phyloP scores from a whole-genome alignment of 2,797 vertebrate genomes.

The Rhadinocentrus ornatus region DNA sequence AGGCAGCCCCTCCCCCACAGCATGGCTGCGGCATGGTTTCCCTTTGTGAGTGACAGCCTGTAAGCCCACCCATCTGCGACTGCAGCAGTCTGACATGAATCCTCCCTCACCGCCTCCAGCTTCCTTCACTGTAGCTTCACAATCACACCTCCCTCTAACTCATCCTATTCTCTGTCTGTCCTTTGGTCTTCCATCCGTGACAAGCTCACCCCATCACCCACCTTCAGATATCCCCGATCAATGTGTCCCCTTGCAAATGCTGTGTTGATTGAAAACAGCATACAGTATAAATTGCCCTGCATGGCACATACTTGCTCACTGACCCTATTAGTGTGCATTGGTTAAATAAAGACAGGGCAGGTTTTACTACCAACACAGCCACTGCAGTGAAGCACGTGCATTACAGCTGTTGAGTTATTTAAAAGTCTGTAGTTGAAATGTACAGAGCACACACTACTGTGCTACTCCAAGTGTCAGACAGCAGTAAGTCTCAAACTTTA shows the following conservation, averaged over 20 bases:
- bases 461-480: too few species aligned
- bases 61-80: slow-evolving; percentile 71
- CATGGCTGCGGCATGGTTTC: slow-evolving; percentile 70
- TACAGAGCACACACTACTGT: slow-evolving; percentile 17
- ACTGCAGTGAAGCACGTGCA: slow-evolving; percentile 19
- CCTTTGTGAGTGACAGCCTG: slow-evolving; percentile 60
- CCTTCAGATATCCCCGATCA: slow-evolving; percentile 21
- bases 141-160: slow-evolving; percentile 60
- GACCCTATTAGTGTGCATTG: slow-evolving; percentile 32
- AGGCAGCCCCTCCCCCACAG: slow-evolving; percentile 67
- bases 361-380: slow-evolving; percentile 5
- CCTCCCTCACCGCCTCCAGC: slow-evolving; percentile 33
- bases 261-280: slow-evolving; percentile 11
- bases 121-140: slow-evolving; percentile 67
- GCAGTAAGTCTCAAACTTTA: background rate
- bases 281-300: background rate
- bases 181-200: slow-evolving; percentile 37
- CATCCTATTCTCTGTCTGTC: slow-evolving; percentile 54
- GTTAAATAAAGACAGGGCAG: slow-evolving; percentile 31
- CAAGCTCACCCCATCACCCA: slow-evolving; percentile 7
- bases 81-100: slow-evolving; percentile 77
- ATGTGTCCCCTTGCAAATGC: slow-evolving; percentile 6
- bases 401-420: slow-evolving; percentile 52
- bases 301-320: slow-evolving; percentile 7
- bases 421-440: slow-evolving; percentile 45